These are phyloP conservation scores for Pyrochroa serraticornis DNA, from an alignment of 2,888 invertebrate species.

Conservation along the genomic window DNA sequence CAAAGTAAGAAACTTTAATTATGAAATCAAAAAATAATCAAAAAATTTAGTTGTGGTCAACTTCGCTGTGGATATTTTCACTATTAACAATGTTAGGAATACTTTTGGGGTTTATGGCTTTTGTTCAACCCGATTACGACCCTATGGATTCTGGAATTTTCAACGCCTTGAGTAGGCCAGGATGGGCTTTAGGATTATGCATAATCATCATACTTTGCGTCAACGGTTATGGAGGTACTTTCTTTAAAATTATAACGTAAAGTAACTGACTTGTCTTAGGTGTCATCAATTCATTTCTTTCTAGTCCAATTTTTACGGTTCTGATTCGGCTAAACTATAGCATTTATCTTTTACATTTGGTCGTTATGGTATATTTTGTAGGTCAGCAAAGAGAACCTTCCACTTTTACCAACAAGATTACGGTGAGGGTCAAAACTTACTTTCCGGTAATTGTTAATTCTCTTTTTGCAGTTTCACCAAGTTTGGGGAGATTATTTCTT, in stretches of 20 bases:
- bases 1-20: neutral
- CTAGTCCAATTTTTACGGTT: conserved; percentile 58
- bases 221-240: conserved; percentile 33
- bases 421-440: conserved; percentile 33
- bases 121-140: conserved; percentile 19
- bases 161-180: conserved; percentile 34
- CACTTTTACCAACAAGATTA: conserved; percentile 28
- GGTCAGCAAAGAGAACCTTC: conserved; percentile 12
- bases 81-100: neutral
- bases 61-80: conserved; percentile 1
- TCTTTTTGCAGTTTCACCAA: conserved; percentile 46
- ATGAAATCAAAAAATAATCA: neutral
- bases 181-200: conserved; percentile 33
- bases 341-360: conserved; percentile 59
- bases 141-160: conserved; percentile 30
- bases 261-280: conserved; percentile 45
- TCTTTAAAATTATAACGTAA: neutral
- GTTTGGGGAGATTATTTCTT: conserved; percentile 57
- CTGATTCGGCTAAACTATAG: conserved; percentile 61
- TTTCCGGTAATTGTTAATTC: neutral
- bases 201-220: conserved; percentile 34
- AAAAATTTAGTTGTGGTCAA: neutral
- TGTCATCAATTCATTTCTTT: conserved; percentile 60
- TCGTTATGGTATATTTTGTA: conserved; percentile 41
- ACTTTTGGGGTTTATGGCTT: neutral